Evolutionary conservation across 2,797 vertebrate species (phyloP).

Genomic region (Esox masquinongy): DNA sequence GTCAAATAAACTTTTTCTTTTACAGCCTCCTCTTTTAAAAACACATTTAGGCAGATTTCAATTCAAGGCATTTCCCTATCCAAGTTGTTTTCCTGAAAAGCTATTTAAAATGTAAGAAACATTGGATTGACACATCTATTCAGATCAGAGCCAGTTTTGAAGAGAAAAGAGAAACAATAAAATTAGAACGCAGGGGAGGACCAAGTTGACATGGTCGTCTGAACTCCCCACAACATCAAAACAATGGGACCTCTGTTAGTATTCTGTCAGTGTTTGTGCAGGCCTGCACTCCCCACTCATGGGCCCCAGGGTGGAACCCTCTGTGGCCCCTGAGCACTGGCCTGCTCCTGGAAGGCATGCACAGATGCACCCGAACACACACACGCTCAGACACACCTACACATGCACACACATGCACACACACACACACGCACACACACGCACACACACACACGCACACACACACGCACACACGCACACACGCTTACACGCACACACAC

Average conservation of each 20-base stretch:
- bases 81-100: not conserved
- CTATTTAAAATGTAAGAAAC: not conserved
- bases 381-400: not conserved
- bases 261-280: conserved; percentile 73
- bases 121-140: not conserved
- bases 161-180: not conserved
- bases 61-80: not conserved
- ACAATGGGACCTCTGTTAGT: conserved; percentile 77
- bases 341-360: conserved; percentile 36
- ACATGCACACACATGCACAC: conserved; percentile 11
- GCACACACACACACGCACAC: conserved; percentile 7
- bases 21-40: not conserved
- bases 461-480: not conserved
- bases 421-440: conserved; percentile 15
- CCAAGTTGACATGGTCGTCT: conserved; percentile 38
- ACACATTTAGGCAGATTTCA: not conserved
- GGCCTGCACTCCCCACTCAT: conserved; percentile 51
- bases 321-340: conserved; percentile 39
- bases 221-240: conserved; percentile 64
- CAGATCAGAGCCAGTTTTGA: not conserved
- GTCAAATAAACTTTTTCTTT: not conserved
- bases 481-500: conserved; percentile 14
- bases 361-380: conserved; percentile 13
- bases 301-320: conserved; percentile 44
- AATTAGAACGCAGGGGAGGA: conserved; percentile 27